Evolutionary conservation across 2,113 vertebrate species (phyloP).

Genomic region (Sinocyclocheilus maitianheensis): DNA sequence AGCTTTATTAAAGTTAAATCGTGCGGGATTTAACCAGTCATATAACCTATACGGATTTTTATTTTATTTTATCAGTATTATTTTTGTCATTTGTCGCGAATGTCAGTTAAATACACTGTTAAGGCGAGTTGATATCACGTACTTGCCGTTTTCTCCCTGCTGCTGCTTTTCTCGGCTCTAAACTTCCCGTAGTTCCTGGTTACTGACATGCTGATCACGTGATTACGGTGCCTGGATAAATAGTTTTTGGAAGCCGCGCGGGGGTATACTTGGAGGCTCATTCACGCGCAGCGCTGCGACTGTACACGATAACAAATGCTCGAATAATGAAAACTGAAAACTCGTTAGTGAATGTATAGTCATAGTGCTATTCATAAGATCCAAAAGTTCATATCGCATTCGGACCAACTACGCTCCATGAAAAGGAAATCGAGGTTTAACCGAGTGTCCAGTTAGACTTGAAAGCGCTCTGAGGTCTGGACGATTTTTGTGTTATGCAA

Average conservation of each 20-base stretch:
- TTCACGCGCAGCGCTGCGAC: slow-evolving; percentile 53
- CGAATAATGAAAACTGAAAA: slow-evolving; percentile 28
- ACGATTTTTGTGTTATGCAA: background rate
- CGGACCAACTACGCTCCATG: background rate
- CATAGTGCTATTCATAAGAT: background rate
- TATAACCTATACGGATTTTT: background rate
- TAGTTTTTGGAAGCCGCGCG: slow-evolving; percentile 69
- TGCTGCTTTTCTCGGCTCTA: slow-evolving; percentile 24
- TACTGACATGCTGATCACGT: slow-evolving; percentile 76
- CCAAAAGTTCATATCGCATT: background rate
- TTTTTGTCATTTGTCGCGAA: background rate
- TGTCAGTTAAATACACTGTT: background rate
- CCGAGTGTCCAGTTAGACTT: slow-evolving; percentile 13
- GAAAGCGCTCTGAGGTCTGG: slow-evolving; percentile 7
- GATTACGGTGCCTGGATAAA: slow-evolving; percentile 76
- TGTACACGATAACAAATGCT: slow-evolving; percentile 63
- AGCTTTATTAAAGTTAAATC: background rate
- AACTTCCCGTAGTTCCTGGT: slow-evolving; percentile 68
- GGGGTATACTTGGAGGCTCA: slow-evolving; percentile 69
- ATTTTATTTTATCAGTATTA: background rate
- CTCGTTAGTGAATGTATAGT: background rate
- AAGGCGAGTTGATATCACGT: slow-evolving; percentile 6
- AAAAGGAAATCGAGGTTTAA: slow-evolving; percentile 14
- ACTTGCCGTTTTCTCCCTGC: slow-evolving; percentile 28
- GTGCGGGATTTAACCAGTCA: background rate